Conservation (phyloP, 2,113 vertebrate genomes). For the Macaca mulatta region DNA sequence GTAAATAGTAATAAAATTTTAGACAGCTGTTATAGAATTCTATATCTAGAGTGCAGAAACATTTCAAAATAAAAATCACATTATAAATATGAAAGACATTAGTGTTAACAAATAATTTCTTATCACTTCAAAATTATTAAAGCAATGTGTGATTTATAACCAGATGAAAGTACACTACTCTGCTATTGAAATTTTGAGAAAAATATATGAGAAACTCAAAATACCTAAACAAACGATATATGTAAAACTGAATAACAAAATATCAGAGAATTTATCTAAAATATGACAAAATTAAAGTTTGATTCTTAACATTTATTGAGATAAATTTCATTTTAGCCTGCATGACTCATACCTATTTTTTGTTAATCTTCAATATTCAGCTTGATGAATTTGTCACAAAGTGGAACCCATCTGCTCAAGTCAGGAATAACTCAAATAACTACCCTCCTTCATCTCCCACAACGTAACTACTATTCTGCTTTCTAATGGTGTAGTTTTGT, state of each 20-base stretch:
- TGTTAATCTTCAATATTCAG: not conserved
- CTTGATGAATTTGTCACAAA: not conserved
- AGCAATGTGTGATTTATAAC: not conserved
- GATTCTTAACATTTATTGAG: not conserved
- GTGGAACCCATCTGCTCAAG: not conserved
- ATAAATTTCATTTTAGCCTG: not conserved
- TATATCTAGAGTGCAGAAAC: not conserved
- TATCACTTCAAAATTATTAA: not conserved
- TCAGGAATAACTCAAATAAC: not conserved
- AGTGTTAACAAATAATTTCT: not conserved
- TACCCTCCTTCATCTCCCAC: not conserved
- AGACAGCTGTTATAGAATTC: not conserved
- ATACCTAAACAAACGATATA: not conserved
- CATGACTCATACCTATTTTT: not conserved
- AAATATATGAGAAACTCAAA: not conserved
- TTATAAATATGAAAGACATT: not conserved
- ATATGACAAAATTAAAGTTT: not conserved
- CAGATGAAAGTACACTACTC: not conserved
- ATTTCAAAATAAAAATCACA: not conserved
- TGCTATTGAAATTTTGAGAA: not conserved
- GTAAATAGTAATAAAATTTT: not conserved
- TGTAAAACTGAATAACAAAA: not conserved
- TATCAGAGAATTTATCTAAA: not conserved
- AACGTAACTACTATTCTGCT: not conserved
- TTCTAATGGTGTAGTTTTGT: not conserved